A percentile compares a stretch with the other conserved stretches of the same genome.
These are phyloP conservation scores for Ariopsis seemanni DNA, from an alignment of 2,113 vertebrate species.

Conservation along the genomic window DNA sequence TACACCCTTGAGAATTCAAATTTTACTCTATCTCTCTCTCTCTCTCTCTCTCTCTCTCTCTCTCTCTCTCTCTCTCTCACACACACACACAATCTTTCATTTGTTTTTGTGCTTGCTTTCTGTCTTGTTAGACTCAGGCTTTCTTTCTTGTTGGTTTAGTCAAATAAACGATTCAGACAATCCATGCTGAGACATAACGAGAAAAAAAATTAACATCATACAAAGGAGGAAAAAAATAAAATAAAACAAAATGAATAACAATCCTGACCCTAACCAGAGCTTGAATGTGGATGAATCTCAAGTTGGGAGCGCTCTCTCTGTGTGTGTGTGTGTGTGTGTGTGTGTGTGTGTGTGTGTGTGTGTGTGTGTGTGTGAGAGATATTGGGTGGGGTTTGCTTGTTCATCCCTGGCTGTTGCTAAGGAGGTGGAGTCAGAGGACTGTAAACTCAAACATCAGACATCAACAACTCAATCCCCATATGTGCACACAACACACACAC, in stretches of 20 bases:
- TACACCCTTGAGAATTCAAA: constrained; percentile 64
- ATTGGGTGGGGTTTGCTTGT: constrained; percentile 26
- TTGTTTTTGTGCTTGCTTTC: neutral
- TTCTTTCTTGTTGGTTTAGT: neutral
- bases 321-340: neutral
- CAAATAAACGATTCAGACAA: neutral
- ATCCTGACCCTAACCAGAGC: neutral
- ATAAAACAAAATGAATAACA: neutral
- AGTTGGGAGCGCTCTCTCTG: neutral
- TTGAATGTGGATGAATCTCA: neutral
- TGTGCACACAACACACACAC: neutral
- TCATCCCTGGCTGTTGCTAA: constrained; percentile 53
- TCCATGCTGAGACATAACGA: neutral
- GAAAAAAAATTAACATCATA: neutral
- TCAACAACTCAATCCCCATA: neutral
- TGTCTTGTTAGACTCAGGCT: neutral
- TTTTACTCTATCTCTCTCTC: neutral
- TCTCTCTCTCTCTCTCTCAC: too few species aligned
- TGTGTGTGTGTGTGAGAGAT: neutral
- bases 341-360: constrained; percentile 37
- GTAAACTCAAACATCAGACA: constrained; percentile 29
- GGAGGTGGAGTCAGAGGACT: constrained; percentile 56
- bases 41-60: neutral
- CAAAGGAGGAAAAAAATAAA: neutral
- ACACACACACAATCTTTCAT: neutral